phyloP scores from a whole-genome alignment of 2,797 vertebrate genomes.

The Syncerus caffer region DNA sequence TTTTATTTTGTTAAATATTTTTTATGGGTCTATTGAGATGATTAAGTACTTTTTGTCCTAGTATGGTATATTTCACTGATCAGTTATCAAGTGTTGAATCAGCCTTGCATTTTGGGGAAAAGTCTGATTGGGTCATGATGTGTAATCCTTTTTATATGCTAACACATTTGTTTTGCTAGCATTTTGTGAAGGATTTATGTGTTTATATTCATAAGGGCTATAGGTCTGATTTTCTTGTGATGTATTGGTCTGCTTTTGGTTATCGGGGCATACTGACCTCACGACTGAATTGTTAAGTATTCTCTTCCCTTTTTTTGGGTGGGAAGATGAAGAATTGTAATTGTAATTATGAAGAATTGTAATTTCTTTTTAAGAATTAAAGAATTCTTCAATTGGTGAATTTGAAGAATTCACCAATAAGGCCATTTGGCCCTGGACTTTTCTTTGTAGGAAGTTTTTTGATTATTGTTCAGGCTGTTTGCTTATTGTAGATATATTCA shows the following conservation, averaged over 20 bases:
- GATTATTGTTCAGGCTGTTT: not conserved
- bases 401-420: not conserved
- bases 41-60: not conserved
- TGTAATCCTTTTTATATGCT: not conserved
- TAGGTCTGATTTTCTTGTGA: not conserved
- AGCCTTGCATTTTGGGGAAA: not conserved
- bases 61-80: not conserved
- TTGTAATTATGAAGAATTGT: not conserved
- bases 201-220: not conserved
- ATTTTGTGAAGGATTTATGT: not conserved
- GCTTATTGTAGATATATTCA: not conserved
- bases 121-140: not conserved
- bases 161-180: not conserved
- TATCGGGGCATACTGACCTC: not conserved
- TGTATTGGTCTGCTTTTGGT: not conserved
- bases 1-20: not conserved
- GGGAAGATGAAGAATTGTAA: not conserved
- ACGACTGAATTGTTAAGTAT: not conserved
- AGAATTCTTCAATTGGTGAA: not conserved
- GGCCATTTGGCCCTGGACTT: not conserved
- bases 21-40: not conserved
- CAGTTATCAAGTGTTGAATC: not conserved
- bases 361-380: not conserved
- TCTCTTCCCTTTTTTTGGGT: not conserved
- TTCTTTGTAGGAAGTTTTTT: not conserved